Conservation (phyloP, 2,888 invertebrate genomes). For the Empis livida region DNA sequence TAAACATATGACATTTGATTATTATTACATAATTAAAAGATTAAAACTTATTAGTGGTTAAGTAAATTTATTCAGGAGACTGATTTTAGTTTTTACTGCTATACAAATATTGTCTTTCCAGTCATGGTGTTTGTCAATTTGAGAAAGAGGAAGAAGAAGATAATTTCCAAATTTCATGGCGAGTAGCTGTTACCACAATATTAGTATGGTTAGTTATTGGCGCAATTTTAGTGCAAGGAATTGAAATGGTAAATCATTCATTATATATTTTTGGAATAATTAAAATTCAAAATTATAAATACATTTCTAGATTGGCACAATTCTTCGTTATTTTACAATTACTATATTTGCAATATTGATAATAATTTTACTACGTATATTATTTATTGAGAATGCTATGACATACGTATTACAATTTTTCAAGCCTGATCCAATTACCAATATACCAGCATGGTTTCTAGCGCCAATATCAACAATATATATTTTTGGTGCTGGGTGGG, state of each 20-base stretch:
- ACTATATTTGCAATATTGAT: neutral
- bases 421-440: no score
- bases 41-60: no score
- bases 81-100: no score
- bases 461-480: constrained; percentile 39
- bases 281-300: no score
- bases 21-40: no score
- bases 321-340: neutral
- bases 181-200: neutral
- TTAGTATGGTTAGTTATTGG: neutral
- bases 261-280: no score
- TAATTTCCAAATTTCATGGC: neutral
- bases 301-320: neutral
- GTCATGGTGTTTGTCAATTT: no score
- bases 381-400: constrained; percentile 21
- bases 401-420: constrained; percentile 9
- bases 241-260: neutral
- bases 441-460: neutral
- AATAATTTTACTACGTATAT: constrained; percentile 15
- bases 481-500: constrained; percentile 77
- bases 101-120: no score
- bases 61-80: no score
- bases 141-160: neutral
- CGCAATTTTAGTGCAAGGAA: neutral
- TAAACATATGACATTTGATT: no score